These are phyloP conservation scores for Drosophila quasianomalipes DNA, from an alignment of 2,888 invertebrate species.

Conservation along the genomic window DNA sequence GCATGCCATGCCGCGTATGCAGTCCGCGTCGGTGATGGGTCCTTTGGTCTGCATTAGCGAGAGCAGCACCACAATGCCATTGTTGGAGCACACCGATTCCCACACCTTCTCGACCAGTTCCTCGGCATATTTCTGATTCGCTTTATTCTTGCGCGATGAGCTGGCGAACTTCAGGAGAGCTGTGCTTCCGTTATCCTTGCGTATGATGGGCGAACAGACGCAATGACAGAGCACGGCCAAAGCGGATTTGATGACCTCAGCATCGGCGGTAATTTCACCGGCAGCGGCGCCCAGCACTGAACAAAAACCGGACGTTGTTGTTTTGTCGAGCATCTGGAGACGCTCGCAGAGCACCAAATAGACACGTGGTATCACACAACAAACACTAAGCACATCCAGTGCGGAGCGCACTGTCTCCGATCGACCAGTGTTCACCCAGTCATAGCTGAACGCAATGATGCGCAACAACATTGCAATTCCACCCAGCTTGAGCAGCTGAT, in stretches of 20 bases:
- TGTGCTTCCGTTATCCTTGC: conserved; percentile 71
- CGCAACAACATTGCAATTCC: conserved; percentile 93
- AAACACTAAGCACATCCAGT: conserved; percentile 95
- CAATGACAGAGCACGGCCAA: conserved; percentile 96
- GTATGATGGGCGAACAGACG: conserved; percentile 94
- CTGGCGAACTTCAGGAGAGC: conserved; percentile 72
- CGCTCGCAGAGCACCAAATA: conserved; percentile 91
- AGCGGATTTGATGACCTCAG: conserved; percentile 96
- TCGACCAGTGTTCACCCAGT: conserved; percentile 93
- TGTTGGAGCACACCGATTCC: conserved; percentile 97
- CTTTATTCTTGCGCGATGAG: conserved; percentile 85
- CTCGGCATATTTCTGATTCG: conserved; percentile 89
- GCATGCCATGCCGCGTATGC: conserved; percentile 96
- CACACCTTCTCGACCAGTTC: conserved; percentile 96
- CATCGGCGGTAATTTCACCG: conserved; percentile 95
- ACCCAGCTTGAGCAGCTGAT: conserved; percentile 93
- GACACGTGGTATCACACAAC: conserved; percentile 94
- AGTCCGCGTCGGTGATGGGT: conserved; percentile 98
- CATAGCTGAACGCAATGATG: conserved; percentile 94
- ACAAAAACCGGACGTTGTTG: conserved; percentile 91
- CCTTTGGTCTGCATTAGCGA: conserved; percentile 96
- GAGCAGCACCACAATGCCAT: conserved; percentile 97
- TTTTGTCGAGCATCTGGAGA: conserved; percentile 91
- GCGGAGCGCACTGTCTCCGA: conserved; percentile 93
- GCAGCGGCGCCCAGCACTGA: conserved; percentile 95